Evolutionary conservation across 2,888 invertebrate genomes (phyloP).

Genomic region (Eristalis tenax): DNA sequence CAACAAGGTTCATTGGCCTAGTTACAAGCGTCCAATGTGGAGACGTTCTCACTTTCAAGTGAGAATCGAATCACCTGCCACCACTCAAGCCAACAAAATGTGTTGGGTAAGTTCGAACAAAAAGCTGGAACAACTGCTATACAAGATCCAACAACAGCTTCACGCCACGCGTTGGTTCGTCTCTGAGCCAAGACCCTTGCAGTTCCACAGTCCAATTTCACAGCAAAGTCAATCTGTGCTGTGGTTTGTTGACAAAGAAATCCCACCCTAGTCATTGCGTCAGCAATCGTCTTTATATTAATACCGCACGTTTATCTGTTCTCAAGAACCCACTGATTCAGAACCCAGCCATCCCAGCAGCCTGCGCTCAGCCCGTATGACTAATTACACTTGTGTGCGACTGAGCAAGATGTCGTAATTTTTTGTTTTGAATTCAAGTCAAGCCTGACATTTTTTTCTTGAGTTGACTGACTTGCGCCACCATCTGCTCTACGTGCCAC

Average conservation of each 20-base stretch:
- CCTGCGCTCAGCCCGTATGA: background rate
- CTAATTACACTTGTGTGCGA: background rate
- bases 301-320: background rate
- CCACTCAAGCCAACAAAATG: no score
- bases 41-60: no score
- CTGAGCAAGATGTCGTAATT: background rate
- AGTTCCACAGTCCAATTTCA: no score
- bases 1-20: background rate
- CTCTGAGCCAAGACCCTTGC: no score
- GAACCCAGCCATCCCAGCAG: background rate
- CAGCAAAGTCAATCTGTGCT: no score
- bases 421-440: background rate
- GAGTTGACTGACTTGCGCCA: conserved; percentile 1
- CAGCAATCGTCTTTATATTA: background rate
- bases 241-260: background rate
- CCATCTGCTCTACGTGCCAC: background rate
- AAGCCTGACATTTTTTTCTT: background rate
- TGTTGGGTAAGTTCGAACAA: no score
- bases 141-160: no score
- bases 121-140: no score
- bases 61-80: no score
- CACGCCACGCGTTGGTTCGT: no score
- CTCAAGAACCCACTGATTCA: background rate
- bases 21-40: no score
- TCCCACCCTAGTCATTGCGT: background rate